A percentile compares a stretch with the other conserved stretches of the same genome.
Evolutionary conservation across 2,113 vertebrate genomes (phyloP).

Genomic region (Phodopus roborovskii): DNA sequence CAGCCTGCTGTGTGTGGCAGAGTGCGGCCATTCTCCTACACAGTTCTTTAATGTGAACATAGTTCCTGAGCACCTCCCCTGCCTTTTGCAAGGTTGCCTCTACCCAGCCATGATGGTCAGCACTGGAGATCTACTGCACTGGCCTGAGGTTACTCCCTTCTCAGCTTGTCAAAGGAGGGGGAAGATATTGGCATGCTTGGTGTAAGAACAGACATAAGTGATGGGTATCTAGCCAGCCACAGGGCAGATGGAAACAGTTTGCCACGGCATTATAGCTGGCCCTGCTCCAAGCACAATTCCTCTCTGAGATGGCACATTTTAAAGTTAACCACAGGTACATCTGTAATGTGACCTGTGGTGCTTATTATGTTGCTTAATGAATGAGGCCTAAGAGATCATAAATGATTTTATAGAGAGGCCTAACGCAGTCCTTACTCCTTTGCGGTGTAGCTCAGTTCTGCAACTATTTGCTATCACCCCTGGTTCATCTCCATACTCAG

Average conservation of each 20-base stretch:
- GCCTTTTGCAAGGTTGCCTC: background rate
- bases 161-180: background rate
- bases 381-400: conserved; percentile 37
- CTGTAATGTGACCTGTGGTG: background rate
- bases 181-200: background rate
- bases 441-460: conserved; percentile 37
- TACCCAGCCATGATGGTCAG: background rate
- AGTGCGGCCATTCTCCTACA: background rate
- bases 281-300: conserved; percentile 8
- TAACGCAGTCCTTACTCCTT: background rate
- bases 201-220: background rate
- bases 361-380: conserved; percentile 47
- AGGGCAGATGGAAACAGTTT: conserved; percentile 34
- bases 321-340: conserved; percentile 48
- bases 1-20: background rate
- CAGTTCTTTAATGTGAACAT: background rate
- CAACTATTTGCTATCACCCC: background rate
- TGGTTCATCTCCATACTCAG: background rate
- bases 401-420: conserved; percentile 48
- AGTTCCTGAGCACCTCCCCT: background rate
- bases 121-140: background rate
- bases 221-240: background rate
- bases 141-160: background rate
- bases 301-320: conserved; percentile 53
- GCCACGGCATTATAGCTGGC: conserved; percentile 23